phyloP scores from a whole-genome alignment of 2,113 vertebrate species.

The Spea multiplicata region DNA sequence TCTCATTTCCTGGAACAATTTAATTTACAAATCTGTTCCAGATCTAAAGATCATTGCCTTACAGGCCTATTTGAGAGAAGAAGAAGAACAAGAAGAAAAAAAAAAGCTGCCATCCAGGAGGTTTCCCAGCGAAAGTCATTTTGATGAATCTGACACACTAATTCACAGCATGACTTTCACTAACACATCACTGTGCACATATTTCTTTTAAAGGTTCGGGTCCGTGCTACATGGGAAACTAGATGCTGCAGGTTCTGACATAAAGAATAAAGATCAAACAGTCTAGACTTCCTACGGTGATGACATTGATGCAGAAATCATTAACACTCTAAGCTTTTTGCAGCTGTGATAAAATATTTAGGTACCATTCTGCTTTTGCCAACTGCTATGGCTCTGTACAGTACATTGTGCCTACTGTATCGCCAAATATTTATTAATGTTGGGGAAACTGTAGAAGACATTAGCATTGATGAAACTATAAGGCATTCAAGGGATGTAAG shows the following conservation, averaged over 20 bases:
- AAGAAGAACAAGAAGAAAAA: neutral
- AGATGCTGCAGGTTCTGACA: slow-evolving; percentile 46
- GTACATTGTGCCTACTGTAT: slow-evolving; percentile 20
- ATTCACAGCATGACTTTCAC: slow-evolving; percentile 47
- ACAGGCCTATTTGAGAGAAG: slow-evolving; percentile 23
- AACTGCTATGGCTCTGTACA: slow-evolving; percentile 39
- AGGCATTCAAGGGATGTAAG: no score
- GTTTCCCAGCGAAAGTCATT: slow-evolving; percentile 43
- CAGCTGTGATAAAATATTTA: slow-evolving; percentile 47
- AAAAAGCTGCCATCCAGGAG: slow-evolving; percentile 35
- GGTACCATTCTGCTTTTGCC: slow-evolving; percentile 45
- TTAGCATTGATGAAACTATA: neutral
- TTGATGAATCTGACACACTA: slow-evolving; percentile 47
- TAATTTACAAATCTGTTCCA: slow-evolving; percentile 43
- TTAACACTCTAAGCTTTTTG: slow-evolving; percentile 49
- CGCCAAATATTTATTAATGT: slow-evolving; percentile 33
- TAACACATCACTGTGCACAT: slow-evolving; percentile 24
- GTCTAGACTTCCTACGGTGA: slow-evolving; percentile 46
- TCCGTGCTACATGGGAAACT: slow-evolving; percentile 43
- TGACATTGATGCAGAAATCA: slow-evolving; percentile 49
- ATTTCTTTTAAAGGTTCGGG: slow-evolving; percentile 47
- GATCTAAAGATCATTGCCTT: slow-evolving; percentile 42
- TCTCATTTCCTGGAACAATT: slow-evolving; percentile 31
- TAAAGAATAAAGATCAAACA: slow-evolving; percentile 49
- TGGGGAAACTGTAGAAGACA: slow-evolving; percentile 14